A percentile compares a stretch with the other conserved stretches of the same genome.
phyloP scores from a whole-genome alignment of 2,113 vertebrate genomes.

The Callipepla squamata region DNA sequence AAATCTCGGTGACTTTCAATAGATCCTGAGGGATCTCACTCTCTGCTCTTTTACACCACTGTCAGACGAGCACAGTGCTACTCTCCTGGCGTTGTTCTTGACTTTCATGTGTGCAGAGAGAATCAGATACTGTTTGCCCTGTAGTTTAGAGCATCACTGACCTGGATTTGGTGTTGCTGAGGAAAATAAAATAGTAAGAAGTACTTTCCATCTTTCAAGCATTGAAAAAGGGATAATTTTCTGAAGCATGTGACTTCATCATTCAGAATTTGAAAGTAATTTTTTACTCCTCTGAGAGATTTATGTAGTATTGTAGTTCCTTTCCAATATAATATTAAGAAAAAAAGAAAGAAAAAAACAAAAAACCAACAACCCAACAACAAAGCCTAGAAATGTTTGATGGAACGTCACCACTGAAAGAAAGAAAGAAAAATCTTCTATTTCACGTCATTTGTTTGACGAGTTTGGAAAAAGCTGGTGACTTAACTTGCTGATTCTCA shows the following conservation, averaged over 20 bases:
- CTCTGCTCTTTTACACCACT: neutral
- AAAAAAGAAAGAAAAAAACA: neutral
- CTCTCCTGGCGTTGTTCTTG: neutral
- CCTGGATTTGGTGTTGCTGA: neutral
- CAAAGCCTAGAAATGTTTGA: neutral
- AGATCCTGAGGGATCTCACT: neutral
- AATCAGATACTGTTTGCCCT: neutral
- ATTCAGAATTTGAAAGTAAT: neutral
- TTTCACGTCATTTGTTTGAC: rapidly evolving
- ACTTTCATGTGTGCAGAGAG: neutral
- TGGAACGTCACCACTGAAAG: neutral
- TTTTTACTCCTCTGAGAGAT: neutral
- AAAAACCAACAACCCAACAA: rapidly evolving
- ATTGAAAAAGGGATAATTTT: neutral
- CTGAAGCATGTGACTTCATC: neutral
- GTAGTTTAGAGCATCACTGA: neutral
- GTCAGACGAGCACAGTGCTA: neutral
- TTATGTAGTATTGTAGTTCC: neutral
- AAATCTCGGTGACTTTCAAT: neutral
- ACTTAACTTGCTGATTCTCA: neutral
- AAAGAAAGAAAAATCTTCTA: neutral
- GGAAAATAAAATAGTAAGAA: neutral
- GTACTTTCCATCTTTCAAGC: neutral
- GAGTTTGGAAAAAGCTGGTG: neutral
- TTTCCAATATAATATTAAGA: neutral